Evolutionary conservation across 2,888 invertebrate species (phyloP).

Genomic region (Pycnomerus fuliginosus): DNA sequence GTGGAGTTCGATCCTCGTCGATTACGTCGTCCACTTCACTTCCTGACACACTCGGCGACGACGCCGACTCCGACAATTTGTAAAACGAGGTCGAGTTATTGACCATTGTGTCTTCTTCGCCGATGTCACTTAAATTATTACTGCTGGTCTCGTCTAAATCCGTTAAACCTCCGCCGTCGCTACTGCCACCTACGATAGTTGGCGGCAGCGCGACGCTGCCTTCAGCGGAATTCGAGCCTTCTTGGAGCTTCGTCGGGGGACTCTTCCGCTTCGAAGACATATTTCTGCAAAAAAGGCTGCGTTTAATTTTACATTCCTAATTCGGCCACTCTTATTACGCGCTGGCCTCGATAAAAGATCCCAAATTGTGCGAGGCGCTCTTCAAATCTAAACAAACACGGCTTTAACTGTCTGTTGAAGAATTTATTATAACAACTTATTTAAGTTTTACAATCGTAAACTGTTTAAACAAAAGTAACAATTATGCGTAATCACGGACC

Average conservation of each 20-base stretch:
- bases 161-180: conserved; percentile 59
- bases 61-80: conserved; percentile 49
- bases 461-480: conserved; percentile 15
- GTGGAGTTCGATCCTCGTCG: conserved; percentile 50
- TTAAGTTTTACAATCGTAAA: conserved; percentile 23
- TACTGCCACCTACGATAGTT: conserved; percentile 53
- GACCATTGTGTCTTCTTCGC: conserved; percentile 59
- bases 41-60: conserved; percentile 52
- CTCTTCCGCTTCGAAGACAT: conserved; percentile 98
- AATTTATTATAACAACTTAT: conserved; percentile 21
- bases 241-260: conserved; percentile 88
- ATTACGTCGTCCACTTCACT: conserved; percentile 52
- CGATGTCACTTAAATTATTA: conserved; percentile 60
- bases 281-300: conserved; percentile 66
- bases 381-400: conserved; percentile 20
- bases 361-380: conserved; percentile 14
- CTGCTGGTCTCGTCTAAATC: conserved; percentile 61
- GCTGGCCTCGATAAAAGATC: conserved; percentile 11
- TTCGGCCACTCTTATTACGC: conserved; percentile 12
- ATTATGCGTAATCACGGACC: conserved; percentile 9
- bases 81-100: conserved; percentile 48
- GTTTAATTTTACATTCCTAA: conserved; percentile 2
- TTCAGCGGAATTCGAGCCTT: conserved; percentile 59
- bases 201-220: conserved; percentile 46
- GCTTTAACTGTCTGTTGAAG: conserved; percentile 19